Conservation (phyloP, 2,888 invertebrate species). For the Tolmerus cingulatus region DNA sequence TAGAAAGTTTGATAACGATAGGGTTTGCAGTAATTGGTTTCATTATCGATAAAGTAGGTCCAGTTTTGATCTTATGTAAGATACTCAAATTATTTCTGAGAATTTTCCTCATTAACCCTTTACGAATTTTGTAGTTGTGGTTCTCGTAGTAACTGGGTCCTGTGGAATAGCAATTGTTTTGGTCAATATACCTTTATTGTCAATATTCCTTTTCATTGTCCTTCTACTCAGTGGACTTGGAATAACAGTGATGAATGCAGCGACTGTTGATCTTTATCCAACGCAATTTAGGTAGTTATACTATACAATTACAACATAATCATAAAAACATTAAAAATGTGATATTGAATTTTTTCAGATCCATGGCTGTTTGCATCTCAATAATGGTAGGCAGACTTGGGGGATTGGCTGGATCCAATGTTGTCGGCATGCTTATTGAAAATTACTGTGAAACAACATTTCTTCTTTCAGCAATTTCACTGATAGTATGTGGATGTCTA, state of each 20-base stretch:
- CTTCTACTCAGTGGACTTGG: constrained; percentile 55
- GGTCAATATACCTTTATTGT: constrained; percentile 53
- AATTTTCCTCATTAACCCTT: background rate
- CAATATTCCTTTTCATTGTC: constrained; percentile 54
- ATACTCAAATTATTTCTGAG: background rate
- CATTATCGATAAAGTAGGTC: constrained; percentile 55
- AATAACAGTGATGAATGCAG: constrained; percentile 57
- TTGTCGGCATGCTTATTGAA: background rate
- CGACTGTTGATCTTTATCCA: constrained; percentile 59
- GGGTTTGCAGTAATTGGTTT: constrained; percentile 56
- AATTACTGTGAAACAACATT: constrained; percentile 55
- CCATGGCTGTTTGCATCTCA: constrained; percentile 66
- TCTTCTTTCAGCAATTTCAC: constrained; percentile 52
- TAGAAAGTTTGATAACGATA: constrained; percentile 55
- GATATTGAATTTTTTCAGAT: constrained; percentile 54
- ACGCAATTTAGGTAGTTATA: constrained; percentile 59
- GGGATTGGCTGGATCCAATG: constrained; percentile 53
- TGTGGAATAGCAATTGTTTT: constrained; percentile 53
- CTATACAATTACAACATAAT: too few species aligned
- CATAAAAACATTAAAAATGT: background rate
- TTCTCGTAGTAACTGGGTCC: constrained; percentile 52
- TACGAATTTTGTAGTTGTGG: constrained; percentile 49
- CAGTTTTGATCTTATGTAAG: constrained; percentile 54
- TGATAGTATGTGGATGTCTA: constrained; percentile 53
- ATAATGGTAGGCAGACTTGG: constrained; percentile 65